Conservation (phyloP, 2,888 invertebrate genomes). For the Serrognathus titanus region DNA sequence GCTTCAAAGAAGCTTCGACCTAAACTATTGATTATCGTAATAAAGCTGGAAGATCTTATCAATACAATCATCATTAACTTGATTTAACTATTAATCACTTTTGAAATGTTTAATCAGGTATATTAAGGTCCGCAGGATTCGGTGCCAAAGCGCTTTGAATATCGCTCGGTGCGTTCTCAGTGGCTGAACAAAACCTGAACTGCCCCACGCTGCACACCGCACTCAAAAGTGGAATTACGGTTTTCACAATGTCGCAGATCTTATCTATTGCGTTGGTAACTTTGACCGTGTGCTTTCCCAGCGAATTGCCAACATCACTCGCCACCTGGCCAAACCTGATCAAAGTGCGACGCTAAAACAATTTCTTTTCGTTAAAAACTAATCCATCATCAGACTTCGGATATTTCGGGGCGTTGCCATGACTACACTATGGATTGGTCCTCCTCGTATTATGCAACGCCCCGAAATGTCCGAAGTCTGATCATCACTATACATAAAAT, state of each 20-base stretch:
- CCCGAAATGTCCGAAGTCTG: too few relatives aligned
- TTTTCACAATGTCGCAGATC: conserved; percentile 45
- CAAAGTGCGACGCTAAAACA: conserved; percentile 38
- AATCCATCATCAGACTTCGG: too few relatives aligned
- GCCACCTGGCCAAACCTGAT: conserved; percentile 41
- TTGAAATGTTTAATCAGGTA: conserved; percentile 1
- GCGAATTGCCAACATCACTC: conserved; percentile 39
- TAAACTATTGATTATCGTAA: too few relatives aligned
- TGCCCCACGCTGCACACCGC: conserved; percentile 46
- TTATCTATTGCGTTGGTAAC: conserved; percentile 42
- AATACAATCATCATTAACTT: too few relatives aligned
- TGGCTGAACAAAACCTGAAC: conserved; percentile 44
- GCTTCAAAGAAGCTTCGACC: too few relatives aligned
- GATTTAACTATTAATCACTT: too few relatives aligned
- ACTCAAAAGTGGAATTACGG: conserved; percentile 43
- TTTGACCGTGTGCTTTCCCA: conserved; percentile 41
- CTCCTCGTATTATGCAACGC: too few relatives aligned
- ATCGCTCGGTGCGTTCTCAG: conserved; percentile 37
- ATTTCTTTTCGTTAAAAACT: neutral
- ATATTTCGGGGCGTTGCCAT: too few relatives aligned
- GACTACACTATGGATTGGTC: too few relatives aligned
- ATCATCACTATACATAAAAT: neutral
- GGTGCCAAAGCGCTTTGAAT: conserved; percentile 34
- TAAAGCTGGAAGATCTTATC: too few relatives aligned
- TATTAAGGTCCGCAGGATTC: conserved; percentile 14